These are phyloP conservation scores for Napeogenes inachia DNA, from an alignment of 2,888 invertebrate species.

Conservation along the genomic window DNA sequence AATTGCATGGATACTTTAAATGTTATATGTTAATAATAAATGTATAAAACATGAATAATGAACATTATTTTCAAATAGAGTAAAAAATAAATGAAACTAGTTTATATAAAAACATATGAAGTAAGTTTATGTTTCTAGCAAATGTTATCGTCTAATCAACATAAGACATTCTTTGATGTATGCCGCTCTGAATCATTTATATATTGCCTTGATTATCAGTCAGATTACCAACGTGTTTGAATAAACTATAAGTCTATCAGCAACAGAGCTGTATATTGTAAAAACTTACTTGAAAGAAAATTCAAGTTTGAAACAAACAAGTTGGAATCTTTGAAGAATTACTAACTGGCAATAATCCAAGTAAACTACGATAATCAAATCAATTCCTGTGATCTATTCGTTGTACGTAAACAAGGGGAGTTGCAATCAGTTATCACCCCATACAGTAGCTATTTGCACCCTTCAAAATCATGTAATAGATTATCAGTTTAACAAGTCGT, in stretches of 20 bases:
- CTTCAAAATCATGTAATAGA: constrained; percentile 37
- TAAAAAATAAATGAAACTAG: too few relatives aligned
- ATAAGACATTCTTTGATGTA: constrained; percentile 46
- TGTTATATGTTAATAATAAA: too few relatives aligned
- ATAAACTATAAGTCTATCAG: background rate
- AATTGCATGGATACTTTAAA: constrained; percentile 2
- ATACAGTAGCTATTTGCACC: constrained; percentile 32
- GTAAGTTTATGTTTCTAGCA: too few relatives aligned
- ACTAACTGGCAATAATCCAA: too few relatives aligned
- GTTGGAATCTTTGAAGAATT: background rate
- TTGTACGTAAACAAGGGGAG: constrained; percentile 13
- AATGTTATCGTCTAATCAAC: constrained; percentile 12
- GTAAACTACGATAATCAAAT: too few relatives aligned
- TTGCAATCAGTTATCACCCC: background rate
- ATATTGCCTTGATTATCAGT: constrained; percentile 34
- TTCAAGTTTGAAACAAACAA: background rate
- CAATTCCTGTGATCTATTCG: constrained; percentile 3
- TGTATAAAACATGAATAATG: too few relatives aligned
- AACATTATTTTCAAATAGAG: too few relatives aligned
- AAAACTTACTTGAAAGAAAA: background rate
- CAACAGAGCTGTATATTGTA: background rate
- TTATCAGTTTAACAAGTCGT: constrained; percentile 57
- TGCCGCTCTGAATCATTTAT: constrained; percentile 31
- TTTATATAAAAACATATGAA: too few relatives aligned
- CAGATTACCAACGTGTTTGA: background rate